Base-by-base conservation (phyloP, 2,888 invertebrate species). In the Oligia strigilis region DNA sequence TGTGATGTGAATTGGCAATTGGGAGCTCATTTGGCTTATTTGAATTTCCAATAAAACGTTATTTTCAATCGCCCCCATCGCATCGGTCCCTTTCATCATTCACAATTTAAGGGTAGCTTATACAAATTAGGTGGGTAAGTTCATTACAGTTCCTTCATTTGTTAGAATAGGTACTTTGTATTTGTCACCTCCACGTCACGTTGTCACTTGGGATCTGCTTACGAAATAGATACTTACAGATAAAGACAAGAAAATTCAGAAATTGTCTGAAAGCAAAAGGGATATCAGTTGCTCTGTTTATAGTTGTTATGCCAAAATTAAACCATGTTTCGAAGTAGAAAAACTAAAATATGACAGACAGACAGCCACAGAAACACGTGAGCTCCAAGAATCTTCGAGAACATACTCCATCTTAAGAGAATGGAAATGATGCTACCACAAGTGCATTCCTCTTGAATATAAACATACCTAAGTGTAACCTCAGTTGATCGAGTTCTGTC, bases 401-500 rank as follows among this genome's bases (percentile, higher is more conserved):
- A 36, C 43, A 11, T 43, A 46, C 36, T 62, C 62, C 14, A 19
- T 64, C 36, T 36, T n/a, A 55, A 14, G 19, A 58, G 36, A 55
- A 49, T 52, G 11, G 23, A 46, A 72, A 46, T 43, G 40, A 40
- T 29, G 46, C 60, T n/a, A 36, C 71, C 40, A 52, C 29, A 78
- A 46, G 8, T 14, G 29, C 46, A 77, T 72, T 82, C 69, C 36
- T 73, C 49, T 72, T 66, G 5, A 75, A 70, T 29, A 75, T 69
- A 75, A 58, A 60, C 40, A 60, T 43, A 29, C 29, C 29, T 29
- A 62, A 73, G 46, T 58, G 65, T 82, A 52, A 71, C 67, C 9
- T 77, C 72, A 23, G 66, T 70, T 60, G 60, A 77, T 84, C 82
- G 74, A 79, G 83, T 69, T 79, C 14, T 69, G 79, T 80, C 79